Evolutionary conservation across 1,140 invertebrate genomes (phyloP).

Genomic region (Monomorium pharaonis): DNA sequence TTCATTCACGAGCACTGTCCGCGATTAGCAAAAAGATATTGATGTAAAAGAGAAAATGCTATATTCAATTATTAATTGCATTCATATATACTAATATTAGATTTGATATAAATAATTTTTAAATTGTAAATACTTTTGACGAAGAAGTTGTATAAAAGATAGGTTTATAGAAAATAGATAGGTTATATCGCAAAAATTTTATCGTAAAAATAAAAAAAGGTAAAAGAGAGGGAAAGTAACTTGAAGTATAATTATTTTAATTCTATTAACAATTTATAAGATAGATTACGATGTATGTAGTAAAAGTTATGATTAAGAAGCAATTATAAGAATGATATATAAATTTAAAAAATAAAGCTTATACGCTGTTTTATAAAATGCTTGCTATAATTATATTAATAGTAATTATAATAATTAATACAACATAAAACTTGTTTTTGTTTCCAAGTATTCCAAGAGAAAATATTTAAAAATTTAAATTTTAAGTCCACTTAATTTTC

Average conservation of each 20-base stretch:
- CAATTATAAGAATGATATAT: background rate
- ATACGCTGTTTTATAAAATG: background rate
- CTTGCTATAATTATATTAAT: background rate
- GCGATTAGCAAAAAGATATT: background rate
- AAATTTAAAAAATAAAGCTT: background rate
- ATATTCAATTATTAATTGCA: background rate
- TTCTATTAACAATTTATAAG: background rate
- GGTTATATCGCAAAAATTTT: background rate
- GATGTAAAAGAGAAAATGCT: background rate
- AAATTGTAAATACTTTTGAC: background rate
- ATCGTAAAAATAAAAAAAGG: background rate
- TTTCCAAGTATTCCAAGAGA: background rate
- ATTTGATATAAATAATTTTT: background rate
- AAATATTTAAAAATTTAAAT: background rate
- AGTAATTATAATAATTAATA: background rate
- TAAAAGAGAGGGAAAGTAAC: background rate
- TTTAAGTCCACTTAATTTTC: background rate
- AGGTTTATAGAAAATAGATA: too few species aligned
- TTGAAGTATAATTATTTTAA: background rate
- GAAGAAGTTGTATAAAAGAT: background rate
- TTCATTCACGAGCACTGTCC: conserved; percentile 61
- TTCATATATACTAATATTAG: background rate
- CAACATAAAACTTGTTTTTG: background rate
- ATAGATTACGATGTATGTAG: background rate
- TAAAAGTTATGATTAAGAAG: background rate